Evolutionary conservation across 35 echinoderm and acorn worm species (phyloP).

Genomic region (Hemicentrotus pulcherrimus): DNA sequence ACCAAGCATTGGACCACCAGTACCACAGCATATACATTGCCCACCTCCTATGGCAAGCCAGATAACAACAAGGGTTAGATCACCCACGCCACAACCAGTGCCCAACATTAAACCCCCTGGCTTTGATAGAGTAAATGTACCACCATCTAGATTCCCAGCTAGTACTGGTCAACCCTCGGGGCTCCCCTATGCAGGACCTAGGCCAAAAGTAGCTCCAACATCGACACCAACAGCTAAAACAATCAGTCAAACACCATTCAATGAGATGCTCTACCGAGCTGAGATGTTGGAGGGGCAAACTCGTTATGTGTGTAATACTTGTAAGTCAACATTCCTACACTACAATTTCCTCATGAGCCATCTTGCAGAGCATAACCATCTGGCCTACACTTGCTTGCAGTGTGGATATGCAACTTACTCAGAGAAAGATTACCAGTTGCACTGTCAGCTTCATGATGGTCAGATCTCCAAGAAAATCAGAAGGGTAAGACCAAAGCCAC

Average conservation of each 20-base stretch:
- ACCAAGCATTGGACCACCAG: neutral
- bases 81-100: neutral
- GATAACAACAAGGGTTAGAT: neutral
- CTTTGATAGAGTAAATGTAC: neutral
- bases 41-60: neutral
- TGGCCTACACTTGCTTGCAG: neutral
- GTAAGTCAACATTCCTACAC: conserved; percentile 39
- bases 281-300: conserved; percentile 21
- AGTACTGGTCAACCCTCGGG: neutral
- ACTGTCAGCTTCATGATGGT: conserved; percentile 43
- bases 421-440: conserved; percentile 45
- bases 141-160: neutral
- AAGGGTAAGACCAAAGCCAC: conserved; percentile 6
- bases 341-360: conserved; percentile 46
- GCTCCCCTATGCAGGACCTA: neutral
- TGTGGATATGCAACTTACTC: conserved; percentile 39
- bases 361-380: conserved; percentile 35
- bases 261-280: conserved; percentile 24
- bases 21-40: neutral
- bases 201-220: conserved; percentile 12
- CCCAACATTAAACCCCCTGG: neutral
- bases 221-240: conserved; percentile 9
- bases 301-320: conserved; percentile 40
- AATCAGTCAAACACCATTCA: conserved; percentile 41
- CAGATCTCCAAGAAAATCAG: conserved; percentile 46